A percentile compares a stretch with the other conserved stretches of the same genome.
phyloP scores from a whole-genome alignment of 1,140 invertebrate genomes.

The Gryllus bimaculatus region DNA sequence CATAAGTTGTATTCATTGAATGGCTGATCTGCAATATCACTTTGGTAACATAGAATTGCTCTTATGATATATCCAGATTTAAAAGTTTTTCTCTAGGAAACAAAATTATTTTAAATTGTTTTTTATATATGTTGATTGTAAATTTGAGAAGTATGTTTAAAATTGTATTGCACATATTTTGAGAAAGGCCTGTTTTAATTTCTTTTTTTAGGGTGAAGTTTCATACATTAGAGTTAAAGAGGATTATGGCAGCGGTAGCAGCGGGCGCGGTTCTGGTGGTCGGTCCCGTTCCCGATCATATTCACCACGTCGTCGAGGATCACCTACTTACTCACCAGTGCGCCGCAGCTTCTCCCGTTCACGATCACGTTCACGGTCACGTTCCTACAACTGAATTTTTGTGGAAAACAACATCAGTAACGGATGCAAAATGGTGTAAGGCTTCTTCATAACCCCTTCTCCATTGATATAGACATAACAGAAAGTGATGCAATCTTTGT shows the following conservation, averaged over 20 bases:
- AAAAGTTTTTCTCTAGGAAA: no score
- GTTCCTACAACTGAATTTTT: slow-evolving; percentile 20
- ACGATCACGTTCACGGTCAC: slow-evolving; percentile 50
- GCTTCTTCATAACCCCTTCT: slow-evolving; percentile 7
- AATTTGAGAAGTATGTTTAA: no score
- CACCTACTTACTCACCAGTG: slow-evolving; percentile 76
- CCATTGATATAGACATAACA: neutral
- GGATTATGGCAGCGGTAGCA: slow-evolving; percentile 65
- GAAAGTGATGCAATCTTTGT: neutral
- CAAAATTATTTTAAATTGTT: no score
- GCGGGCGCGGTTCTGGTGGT: slow-evolving; percentile 45
- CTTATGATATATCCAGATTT: no score
- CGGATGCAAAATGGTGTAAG: slow-evolving; percentile 11
- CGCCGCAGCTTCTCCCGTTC: slow-evolving; percentile 69
- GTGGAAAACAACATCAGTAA: neutral
- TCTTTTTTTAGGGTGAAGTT: slow-evolving; percentile 72
- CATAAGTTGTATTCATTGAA: no score
- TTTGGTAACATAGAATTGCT: no score
- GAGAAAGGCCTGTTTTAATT: neutral
- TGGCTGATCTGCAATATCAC: no score
- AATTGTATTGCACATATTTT: no score
- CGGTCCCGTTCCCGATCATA: slow-evolving; percentile 70
- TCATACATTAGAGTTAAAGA: slow-evolving; percentile 92
- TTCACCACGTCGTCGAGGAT: slow-evolving; percentile 71
- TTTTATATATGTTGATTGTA: no score